These are phyloP conservation scores for Craniophora ligustri DNA, from an alignment of 2,888 invertebrate species.

Conservation along the genomic window DNA sequence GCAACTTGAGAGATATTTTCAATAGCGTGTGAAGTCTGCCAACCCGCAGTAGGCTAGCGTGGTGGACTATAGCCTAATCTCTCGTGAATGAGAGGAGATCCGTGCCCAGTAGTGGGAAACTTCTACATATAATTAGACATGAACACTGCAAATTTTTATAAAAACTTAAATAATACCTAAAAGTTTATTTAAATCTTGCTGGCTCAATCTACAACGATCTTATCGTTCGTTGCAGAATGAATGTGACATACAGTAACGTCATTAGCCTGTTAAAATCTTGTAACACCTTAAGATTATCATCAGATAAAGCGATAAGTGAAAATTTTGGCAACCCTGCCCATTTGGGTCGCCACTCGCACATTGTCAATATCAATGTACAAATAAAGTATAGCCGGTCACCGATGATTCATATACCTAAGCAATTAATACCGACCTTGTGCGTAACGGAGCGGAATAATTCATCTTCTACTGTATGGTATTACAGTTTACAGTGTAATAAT, in stretches of 20 bases:
- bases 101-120: no score
- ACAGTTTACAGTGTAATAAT: conserved; percentile 24
- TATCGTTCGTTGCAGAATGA: background rate
- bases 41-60: no score
- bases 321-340: conserved; percentile 42
- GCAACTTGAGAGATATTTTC: no score
- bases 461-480: conserved; percentile 40
- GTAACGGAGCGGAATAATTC: conserved; percentile 48
- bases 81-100: no score
- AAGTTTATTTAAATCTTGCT: background rate
- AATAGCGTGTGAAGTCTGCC: no score
- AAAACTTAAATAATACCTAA: no score
- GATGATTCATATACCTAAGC: conserved; percentile 52
- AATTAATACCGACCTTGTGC: conserved; percentile 53
- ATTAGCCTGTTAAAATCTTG: background rate
- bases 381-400: conserved; percentile 41
- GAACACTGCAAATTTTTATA: no score
- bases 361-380: conserved; percentile 41
- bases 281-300: background rate
- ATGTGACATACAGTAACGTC: background rate
- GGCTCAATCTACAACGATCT: background rate
- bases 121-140: no score
- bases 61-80: no score
- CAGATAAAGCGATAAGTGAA: conserved; percentile 14
- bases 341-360: conserved; percentile 45